A percentile compares a stretch with the other conserved stretches of the same genome.
Evolutionary conservation across 2,113 vertebrate genomes (phyloP).

Genomic region (Eptatretus burgeri): DNA sequence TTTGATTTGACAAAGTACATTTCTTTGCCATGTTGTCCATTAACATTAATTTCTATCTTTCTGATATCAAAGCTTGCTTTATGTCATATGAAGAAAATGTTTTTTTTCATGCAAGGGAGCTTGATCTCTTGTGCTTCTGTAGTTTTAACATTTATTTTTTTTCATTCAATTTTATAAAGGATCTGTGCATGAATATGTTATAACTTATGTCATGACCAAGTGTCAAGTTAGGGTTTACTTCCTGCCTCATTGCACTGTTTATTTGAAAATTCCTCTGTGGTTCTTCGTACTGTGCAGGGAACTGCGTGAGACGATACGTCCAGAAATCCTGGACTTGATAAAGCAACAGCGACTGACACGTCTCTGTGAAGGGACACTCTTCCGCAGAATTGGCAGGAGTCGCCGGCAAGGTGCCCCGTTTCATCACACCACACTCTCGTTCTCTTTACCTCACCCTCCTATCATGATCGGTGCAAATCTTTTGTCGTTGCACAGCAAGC

Average conservation of each 20-base stretch:
- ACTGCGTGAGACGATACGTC: conserved; percentile 57
- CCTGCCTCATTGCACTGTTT: not conserved
- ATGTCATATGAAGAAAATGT: no score
- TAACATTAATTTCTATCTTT: no score
- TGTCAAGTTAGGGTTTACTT: not conserved
- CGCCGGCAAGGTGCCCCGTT: conserved; percentile 38
- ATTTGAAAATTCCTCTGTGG: not conserved
- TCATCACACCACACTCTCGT: no score
- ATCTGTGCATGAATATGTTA: not conserved
- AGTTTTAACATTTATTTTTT: not conserved
- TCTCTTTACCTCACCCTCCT: no score
- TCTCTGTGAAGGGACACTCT: conserved; percentile 63
- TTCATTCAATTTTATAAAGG: no score
- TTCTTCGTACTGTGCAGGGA: conserved; percentile 22
- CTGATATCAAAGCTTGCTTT: no score
- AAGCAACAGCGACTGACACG: conserved; percentile 61
- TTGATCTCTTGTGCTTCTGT: not conserved
- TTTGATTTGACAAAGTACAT: no score
- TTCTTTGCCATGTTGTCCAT: no score
- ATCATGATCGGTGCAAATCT: no score
- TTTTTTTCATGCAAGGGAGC: not conserved
- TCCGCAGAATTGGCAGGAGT: conserved; percentile 75
- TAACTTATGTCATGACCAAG: not conserved
- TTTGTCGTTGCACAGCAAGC: no score
- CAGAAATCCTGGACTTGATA: conserved; percentile 55